Base-by-base conservation (phyloP, 2,888 invertebrate genomes). In the Meta bourneti region DNA sequence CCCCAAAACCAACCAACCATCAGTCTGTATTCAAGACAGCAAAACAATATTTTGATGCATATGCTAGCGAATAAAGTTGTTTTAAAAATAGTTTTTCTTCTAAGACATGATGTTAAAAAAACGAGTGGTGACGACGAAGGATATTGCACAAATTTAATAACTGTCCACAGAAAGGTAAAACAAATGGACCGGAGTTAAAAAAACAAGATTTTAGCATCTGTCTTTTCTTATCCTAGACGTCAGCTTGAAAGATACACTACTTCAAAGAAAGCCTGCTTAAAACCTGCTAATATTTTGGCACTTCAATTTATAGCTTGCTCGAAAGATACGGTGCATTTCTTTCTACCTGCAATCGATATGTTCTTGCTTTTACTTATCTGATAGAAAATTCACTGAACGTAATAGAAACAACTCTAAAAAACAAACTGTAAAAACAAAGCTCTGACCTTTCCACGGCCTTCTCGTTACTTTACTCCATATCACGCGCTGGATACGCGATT, bases 301-400 rank as follows among this genome's bases (percentile, higher is more conserved):
- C n/a, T 19, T 16, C 51, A 80, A 80, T 80, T 80, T 74, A 72
- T 80, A 52, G 80, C 72, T 70, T 77, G 80, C 77, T 85, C 77
- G 75, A 48, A 49, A 85, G 85, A 77, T 85, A 85, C 85, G 85
- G 61, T 54, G 52, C 77, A 77, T 85, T 85, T 85, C n/a, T 77
- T 70, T 77, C 74, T 84, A 19, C 77, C 19, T 11, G 11, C 54
- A 52, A 72, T 82, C 82, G 52, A 82, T 34, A 80, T 81, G 75
- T 72, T 81, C 72, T 87, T 87, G 80, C 48, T 86, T 34, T 61
- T 86, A 78, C 70, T 79, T 86, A 86, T 86, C 86, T 77, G n/a
- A 69, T 61, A 51, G 86, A 78, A 34, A 34, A 86, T 86, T 86
- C 61, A 16, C 84, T 84, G 34, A 75, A 74, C 34, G 75, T 13